phyloP scores from a whole-genome alignment of 2,113 vertebrate species.

The Lepus americanus region DNA sequence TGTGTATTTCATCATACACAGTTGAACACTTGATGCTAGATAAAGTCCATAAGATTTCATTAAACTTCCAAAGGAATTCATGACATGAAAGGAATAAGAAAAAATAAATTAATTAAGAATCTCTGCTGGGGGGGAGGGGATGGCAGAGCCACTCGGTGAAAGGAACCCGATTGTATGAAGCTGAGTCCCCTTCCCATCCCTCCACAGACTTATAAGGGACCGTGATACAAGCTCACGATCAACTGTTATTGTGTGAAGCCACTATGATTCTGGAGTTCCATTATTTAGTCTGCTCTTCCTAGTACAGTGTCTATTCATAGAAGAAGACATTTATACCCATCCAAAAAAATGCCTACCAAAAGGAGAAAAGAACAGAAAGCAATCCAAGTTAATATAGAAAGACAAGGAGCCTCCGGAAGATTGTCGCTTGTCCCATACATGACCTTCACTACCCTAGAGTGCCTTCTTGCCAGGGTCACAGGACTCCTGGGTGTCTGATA shows the following conservation, averaged over 20 bases:
- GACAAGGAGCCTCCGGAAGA: not conserved
- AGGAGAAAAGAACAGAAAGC: not conserved
- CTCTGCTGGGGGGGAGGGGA: not conserved
- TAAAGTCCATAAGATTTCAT: not conserved
- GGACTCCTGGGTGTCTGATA: not conserved
- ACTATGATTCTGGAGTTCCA: conserved; percentile 15
- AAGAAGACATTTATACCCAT: not conserved
- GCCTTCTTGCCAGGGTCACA: not conserved
- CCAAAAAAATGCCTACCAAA: not conserved
- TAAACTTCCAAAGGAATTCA: not conserved
- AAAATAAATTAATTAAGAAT: conserved; percentile 6
- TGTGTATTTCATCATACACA: not conserved
- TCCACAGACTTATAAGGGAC: not conserved
- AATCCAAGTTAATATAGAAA: not conserved
- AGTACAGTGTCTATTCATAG: conserved; percentile 26
- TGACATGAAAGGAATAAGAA: not conserved
- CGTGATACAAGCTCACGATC: not conserved
- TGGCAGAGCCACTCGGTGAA: not conserved
- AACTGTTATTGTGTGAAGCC: not conserved
- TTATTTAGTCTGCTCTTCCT: conserved; percentile 24
- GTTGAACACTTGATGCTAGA: not conserved
- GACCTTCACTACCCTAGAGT: not conserved
- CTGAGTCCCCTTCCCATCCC: not conserved
- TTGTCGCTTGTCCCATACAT: not conserved
- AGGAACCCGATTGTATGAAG: not conserved